Percentiles rank a stretch among this genome's conserved stretches.
Evolutionary conservation across 1,140 invertebrate genomes (phyloP).

Genomic region (Calephelis virginiensis): DNA sequence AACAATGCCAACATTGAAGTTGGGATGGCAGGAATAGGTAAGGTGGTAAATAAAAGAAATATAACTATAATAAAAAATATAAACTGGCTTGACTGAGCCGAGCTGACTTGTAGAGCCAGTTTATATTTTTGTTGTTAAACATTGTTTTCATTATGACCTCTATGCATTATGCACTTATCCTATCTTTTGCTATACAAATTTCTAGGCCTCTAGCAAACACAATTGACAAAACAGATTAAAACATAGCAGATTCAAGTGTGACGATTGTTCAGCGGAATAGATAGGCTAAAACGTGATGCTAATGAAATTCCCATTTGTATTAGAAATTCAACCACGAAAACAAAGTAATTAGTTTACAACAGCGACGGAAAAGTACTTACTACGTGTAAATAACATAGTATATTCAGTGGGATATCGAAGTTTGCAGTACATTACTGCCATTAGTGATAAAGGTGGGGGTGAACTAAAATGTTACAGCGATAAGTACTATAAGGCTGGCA

Average conservation of each 20-base stretch:
- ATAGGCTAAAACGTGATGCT: too few relatives aligned
- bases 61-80: too few relatives aligned
- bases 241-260: not conserved
- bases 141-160: too few relatives aligned
- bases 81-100: too few relatives aligned
- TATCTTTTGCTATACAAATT: too few relatives aligned
- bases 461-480: constrained; percentile 15
- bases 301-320: not conserved
- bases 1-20: too few relatives aligned
- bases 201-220: too few relatives aligned
- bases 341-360: constrained; percentile 9
- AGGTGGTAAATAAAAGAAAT: too few relatives aligned
- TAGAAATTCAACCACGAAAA: not conserved
- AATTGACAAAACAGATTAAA: not conserved
- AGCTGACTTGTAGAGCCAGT: too few relatives aligned
- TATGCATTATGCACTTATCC: too few relatives aligned
- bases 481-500: not conserved
- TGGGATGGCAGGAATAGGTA: too few relatives aligned
- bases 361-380: not conserved
- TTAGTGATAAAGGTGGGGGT: constrained; percentile 16
- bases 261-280: not conserved
- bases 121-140: too few relatives aligned
- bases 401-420: constrained; percentile 15
- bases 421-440: constrained; percentile 17
- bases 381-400: constrained; percentile 11